phyloP scores from a whole-genome alignment of 1,140 invertebrate species.

The Meteorus sp. region DNA sequence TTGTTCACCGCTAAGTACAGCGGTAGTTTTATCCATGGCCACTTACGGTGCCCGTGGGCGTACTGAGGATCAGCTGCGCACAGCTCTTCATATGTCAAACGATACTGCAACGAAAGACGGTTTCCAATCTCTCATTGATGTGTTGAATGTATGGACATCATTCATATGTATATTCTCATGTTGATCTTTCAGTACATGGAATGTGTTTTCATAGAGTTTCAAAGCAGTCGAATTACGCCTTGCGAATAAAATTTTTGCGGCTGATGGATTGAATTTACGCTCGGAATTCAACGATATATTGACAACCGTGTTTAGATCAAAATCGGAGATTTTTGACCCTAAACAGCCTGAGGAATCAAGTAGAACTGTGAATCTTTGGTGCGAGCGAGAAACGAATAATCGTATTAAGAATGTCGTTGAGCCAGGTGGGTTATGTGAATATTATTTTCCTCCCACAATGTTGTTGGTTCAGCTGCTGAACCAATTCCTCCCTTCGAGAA shows the following conservation, averaged over 20 bases:
- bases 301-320: slow-evolving; percentile 33
- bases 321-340: slow-evolving; percentile 52
- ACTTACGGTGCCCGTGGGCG: slow-evolving; percentile 41
- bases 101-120: no score
- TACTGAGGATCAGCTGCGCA: slow-evolving; percentile 39
- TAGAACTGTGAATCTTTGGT: slow-evolving; percentile 62
- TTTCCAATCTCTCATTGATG: no score
- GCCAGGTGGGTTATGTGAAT: no score
- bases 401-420: slow-evolving; percentile 62
- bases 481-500: no score
- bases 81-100: slow-evolving; percentile 35
- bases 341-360: slow-evolving; percentile 34
- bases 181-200: no score
- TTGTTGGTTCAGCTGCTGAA: no score
- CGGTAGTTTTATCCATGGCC: slow-evolving; percentile 44
- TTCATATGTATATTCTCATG: no score
- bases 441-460: no score
- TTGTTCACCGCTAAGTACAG: slow-evolving; percentile 42
- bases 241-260: slow-evolving; percentile 46
- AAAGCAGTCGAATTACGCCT: slow-evolving; percentile 41
- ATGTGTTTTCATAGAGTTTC: no score
- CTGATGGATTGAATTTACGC: slow-evolving; percentile 29
- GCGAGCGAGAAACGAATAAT: slow-evolving; percentile 58
- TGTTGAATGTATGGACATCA: no score
- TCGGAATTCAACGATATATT: slow-evolving; percentile 33